Evolutionary conservation across 2,797 vertebrate genomes (phyloP).

Genomic region (Protosalanx chinensis): DNA sequence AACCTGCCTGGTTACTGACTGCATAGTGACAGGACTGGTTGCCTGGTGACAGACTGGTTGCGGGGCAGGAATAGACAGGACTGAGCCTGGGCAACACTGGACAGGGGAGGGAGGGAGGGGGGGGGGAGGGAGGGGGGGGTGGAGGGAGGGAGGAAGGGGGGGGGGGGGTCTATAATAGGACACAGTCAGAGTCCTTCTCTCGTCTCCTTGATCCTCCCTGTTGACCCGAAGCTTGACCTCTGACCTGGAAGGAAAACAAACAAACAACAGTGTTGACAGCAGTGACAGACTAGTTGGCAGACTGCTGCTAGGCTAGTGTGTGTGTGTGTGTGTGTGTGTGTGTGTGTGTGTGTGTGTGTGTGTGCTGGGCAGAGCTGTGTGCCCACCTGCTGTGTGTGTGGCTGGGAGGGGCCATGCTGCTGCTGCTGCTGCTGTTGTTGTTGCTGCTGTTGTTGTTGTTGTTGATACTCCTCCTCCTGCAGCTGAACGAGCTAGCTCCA

Average conservation of each 20-base stretch:
- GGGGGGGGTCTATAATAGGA: conserved; percentile 69
- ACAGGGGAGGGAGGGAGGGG: neutral
- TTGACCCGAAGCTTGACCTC: conserved; percentile 63
- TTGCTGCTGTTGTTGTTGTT: conserved; percentile 62
- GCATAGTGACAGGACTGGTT: neutral
- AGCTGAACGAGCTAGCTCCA: conserved; percentile 87
- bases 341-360: too few relatives aligned
- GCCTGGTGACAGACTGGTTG: neutral
- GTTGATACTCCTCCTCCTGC: conserved; percentile 91
- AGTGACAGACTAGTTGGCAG: too few relatives aligned
- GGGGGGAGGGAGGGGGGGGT: conserved; percentile 38
- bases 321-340: too few relatives aligned
- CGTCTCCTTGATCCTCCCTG: conserved; percentile 62
- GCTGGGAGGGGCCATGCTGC: conserved; percentile 35
- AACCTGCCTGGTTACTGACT: neutral
- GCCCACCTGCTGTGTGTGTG: conserved; percentile 15
- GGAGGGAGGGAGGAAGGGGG: conserved; percentile 14
- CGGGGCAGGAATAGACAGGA: neutral
- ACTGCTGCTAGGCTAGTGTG: neutral
- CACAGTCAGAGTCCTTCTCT: conserved; percentile 80
- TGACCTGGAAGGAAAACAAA: conserved; percentile 62
- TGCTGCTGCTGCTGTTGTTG: conserved; percentile 30
- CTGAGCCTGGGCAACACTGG: neutral
- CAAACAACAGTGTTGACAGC: neutral
- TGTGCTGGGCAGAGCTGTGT: too few relatives aligned